phyloP scores from a whole-genome alignment of 2,797 vertebrate genomes.

The Rhinatrema bivittatum region DNA sequence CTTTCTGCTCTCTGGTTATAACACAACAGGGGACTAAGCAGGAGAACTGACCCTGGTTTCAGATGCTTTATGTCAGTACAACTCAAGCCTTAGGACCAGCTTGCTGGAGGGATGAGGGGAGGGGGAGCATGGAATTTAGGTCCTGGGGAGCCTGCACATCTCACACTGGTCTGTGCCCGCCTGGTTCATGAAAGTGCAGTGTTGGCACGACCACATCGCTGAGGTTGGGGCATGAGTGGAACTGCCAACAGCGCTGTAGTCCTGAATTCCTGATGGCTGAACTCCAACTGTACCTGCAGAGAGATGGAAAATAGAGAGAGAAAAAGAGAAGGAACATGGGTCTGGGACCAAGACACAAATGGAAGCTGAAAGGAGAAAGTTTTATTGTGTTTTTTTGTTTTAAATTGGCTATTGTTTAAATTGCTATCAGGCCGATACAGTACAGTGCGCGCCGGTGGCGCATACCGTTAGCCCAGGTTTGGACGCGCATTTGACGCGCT shows the following conservation, averaged over 20 bases:
- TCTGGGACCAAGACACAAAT: too few relatives aligned
- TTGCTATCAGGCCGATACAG: too few relatives aligned
- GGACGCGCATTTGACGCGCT: too few relatives aligned
- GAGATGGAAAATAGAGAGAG: neutral
- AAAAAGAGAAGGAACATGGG: neutral
- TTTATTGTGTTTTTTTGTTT: too few relatives aligned
- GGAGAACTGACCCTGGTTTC: conserved; percentile 20
- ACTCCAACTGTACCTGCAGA: conserved; percentile 80
- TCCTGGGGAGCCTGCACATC: conserved; percentile 93
- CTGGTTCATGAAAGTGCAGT: conserved; percentile 99
- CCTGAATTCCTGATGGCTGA: conserved; percentile 75
- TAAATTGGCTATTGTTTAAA: too few relatives aligned
- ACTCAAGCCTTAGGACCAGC: conserved; percentile 4
- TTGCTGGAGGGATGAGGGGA: neutral
- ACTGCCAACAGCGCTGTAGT: conserved; percentile 78
- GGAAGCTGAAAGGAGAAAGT: too few relatives aligned
- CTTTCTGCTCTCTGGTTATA: conserved; percentile 2
- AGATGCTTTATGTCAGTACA: conserved; percentile 21
- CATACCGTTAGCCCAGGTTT: too few relatives aligned
- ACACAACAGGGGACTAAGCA: neutral
- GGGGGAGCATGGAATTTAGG: conserved; percentile 52
- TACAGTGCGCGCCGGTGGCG: too few relatives aligned
- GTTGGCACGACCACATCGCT: conserved; percentile 91
- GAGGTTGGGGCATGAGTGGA: conserved; percentile 58
- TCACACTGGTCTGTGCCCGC: conserved; percentile 94